These are phyloP conservation scores for Aricia artaxerxes DNA, from an alignment of 2,888 invertebrate species.

Conservation along the genomic window DNA sequence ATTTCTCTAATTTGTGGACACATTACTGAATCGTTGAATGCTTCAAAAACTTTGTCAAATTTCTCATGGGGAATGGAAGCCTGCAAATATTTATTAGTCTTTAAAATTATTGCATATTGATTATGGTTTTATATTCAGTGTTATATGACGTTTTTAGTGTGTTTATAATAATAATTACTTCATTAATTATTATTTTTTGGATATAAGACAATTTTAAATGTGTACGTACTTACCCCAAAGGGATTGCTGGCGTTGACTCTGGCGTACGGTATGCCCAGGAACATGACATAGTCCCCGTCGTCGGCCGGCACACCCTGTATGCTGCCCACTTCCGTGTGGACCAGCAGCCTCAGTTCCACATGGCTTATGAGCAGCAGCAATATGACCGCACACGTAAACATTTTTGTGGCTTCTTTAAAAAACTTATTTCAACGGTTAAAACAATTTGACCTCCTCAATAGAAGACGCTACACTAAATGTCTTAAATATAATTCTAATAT, in stretches of 20 bases:
- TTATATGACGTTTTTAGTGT: too few relatives aligned
- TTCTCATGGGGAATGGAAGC: not conserved
- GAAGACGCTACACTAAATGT: not conserved
- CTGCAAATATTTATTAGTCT: not conserved
- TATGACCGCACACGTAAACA: not conserved
- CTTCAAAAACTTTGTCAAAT: conserved; percentile 11
- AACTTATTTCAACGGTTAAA: not conserved
- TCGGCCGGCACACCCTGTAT: conserved; percentile 15
- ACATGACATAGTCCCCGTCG: conserved; percentile 20
- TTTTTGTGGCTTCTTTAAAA: not conserved
- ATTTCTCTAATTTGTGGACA: conserved; percentile 13
- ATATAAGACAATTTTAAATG: too few relatives aligned
- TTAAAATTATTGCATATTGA: not conserved
- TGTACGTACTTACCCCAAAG: conserved; percentile 13
- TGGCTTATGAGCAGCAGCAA: not conserved
- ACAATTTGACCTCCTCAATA: not conserved
- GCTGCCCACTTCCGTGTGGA: conserved; percentile 18
- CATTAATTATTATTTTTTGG: too few relatives aligned
- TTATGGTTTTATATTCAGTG: too few relatives aligned
- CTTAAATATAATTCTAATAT: too few relatives aligned
- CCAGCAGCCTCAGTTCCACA: conserved; percentile 35
- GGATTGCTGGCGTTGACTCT: conserved; percentile 12
- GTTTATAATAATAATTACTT: too few relatives aligned
- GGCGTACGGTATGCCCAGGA: conserved; percentile 23
- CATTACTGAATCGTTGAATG: not conserved